Base-by-base conservation (phyloP, 2,113 vertebrate genomes). In the Motacilla alba region DNA sequence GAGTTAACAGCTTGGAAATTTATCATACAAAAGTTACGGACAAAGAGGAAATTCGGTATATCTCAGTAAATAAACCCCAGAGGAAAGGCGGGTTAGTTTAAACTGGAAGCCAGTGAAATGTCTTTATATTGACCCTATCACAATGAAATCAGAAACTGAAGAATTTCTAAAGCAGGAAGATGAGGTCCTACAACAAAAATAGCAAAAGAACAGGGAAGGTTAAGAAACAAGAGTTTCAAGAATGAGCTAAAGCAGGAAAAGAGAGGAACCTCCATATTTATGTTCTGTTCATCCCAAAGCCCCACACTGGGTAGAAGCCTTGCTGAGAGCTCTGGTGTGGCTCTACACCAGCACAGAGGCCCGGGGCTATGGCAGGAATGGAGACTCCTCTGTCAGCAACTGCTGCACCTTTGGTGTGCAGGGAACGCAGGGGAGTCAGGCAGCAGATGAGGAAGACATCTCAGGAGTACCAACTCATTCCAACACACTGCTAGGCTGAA, bases 371-470 rank as follows among this genome's bases (percentile, higher is more conserved):
- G 28, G 59, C 81, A 67, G 39, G 37, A 28, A 46, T 3, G 27
- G 30, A 83, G 33, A 17, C 39, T 56, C 18, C 55, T 55, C 49
- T 43, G 9, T 4, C 24, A 9, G 47, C 33, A 41, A 5, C 39
- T 67, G 56, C 47, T 19, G 30, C 21, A 26, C 0, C 0, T 11
- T 8, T 15, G 58, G 33, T 0, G 1, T 10, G 37, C 26, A 27
- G 20, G 20, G 59, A 63, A 69, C 14, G 20, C 33, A 73, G 33
- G 39, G 43, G 3, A 30, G 35, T 4, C 37, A 12, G 8, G 56
- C 22, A 67, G 23, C 4, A 1, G 31, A 35, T 2, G 17, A 69
- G 47, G 5, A 80, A 15, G 20, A n/a, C 13, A 23, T 10, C 47
- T 64, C 33, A 13, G 53, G 55, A 81, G 60, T 10, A 68, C 7